Conservation (phyloP, 2,888 invertebrate genomes). For the Zelleria hepariella region DNA sequence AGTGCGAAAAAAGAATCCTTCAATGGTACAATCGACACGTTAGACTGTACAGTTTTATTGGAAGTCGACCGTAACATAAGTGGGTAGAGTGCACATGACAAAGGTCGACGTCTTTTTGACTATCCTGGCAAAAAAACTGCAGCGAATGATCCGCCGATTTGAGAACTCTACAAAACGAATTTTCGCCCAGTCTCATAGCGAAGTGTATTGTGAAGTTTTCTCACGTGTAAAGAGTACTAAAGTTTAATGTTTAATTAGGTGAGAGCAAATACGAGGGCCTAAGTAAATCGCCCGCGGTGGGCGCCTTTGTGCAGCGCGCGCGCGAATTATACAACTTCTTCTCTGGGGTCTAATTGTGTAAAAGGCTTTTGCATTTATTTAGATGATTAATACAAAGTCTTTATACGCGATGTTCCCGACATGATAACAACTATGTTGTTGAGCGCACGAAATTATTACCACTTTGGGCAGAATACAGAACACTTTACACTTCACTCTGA, state of each 20-base stretch:
- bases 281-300: conserved; percentile 57
- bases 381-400: not conserved
- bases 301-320: conserved; percentile 58
- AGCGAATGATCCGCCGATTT: too few species aligned
- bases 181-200: not conserved
- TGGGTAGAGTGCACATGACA: too few species aligned
- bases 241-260: conserved; percentile 66
- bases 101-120: too few species aligned
- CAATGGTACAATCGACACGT: too few species aligned
- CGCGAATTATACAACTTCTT: conserved; percentile 59
- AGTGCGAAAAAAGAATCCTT: too few species aligned
- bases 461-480: not conserved
- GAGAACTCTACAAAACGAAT: not conserved
- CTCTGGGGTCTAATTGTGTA: conserved; percentile 23
- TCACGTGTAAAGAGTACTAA: not conserved
- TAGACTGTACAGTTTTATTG: too few species aligned
- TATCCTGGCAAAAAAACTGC: too few species aligned
- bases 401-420: not conserved
- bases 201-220: not conserved
- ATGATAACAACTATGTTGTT: not conserved
- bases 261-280: conserved; percentile 58
- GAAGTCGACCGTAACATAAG: too few species aligned
- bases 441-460: not conserved
- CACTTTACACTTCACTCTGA: not conserved
- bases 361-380: not conserved